Evolutionary conservation across 2,113 vertebrate species (phyloP), one percentile per base, ranked within the genome.

Genomic region (Pandion haliaetus): DNA sequence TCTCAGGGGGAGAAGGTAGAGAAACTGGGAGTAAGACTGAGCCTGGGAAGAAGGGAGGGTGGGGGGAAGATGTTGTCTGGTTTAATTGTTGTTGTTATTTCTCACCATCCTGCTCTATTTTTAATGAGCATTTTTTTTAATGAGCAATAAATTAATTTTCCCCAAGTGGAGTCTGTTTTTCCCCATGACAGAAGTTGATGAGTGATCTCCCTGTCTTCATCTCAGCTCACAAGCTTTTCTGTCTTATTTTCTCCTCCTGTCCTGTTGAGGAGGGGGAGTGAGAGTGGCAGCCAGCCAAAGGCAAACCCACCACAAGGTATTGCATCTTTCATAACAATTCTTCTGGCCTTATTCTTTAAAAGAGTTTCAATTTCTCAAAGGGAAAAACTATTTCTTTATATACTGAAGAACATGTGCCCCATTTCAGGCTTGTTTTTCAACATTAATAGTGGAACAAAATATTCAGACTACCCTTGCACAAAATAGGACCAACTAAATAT

Each of bases 31-130:
- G 4, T 0, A 6, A 71, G 36, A 23, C 13, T 62, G 18, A 62
- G 15, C 23, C 17, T 19, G 5, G 11, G 20, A 88, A 67, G 13
- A 66, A 57, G 5, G 5, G 11, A 47, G 2, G 0, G 2, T 65
- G 6, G 7, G 8, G 1, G 5, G 2, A 32, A 12, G 5, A 1
- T 49, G 8, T 2, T 18, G 1, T 34, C n/a, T 49, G 2, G 6
- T 86, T 73, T 34, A 49, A 9, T 5, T 45, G 24, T 34, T 58
- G 1, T 28, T 71, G 10, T 23, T 49, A 5, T 17, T 85, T 54
- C 21, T 76, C 14, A 58, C 13, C 18, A 36, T 50, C 8, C 2
- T 59, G 42, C 3, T 67, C 5, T 40, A 25, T 18, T 63, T 90
- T 66, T 76, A 67, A 50, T 66, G 7, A 15, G 2, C 1, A n/a